Evolutionary conservation across 2,797 vertebrate genomes (phyloP).

Genomic region (Staurois parvus): DNA sequence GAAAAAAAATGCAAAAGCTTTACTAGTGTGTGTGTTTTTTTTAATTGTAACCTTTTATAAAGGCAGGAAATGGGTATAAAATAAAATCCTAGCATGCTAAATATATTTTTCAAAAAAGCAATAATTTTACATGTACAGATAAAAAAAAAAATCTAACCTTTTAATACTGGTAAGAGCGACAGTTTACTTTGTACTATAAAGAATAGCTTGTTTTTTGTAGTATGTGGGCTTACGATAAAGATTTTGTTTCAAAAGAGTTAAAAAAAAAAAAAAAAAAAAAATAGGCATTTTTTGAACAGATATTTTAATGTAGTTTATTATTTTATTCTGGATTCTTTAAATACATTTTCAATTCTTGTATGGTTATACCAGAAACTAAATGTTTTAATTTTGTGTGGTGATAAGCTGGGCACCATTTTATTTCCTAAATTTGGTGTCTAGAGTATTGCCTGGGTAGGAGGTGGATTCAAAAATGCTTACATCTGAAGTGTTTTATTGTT

Average conservation of each 20-base stretch:
- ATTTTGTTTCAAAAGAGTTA: constrained; percentile 69
- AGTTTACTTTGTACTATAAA: constrained; percentile 81
- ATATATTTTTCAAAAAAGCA: constrained; percentile 87
- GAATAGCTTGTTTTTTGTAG: constrained; percentile 75
- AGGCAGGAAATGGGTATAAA: constrained; percentile 78
- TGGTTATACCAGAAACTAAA: neutral
- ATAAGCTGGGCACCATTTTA: neutral
- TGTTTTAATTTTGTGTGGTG: neutral
- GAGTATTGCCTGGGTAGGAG: constrained; percentile 30
- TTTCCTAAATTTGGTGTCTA: neutral
- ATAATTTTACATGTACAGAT: constrained; percentile 88
- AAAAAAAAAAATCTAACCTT: constrained; percentile 76
- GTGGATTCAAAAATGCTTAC: neutral
- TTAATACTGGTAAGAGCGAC: constrained; percentile 80
- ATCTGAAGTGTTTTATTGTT: constrained; percentile 63
- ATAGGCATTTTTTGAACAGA: constrained; percentile 67
- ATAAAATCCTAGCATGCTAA: constrained; percentile 78
- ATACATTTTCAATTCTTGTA: constrained; percentile 73
- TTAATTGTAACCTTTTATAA: constrained; percentile 83
- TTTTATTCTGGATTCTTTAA: constrained; percentile 74
- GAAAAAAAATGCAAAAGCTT: constrained; percentile 79
- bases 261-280: constrained; percentile 68
- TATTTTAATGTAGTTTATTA: constrained; percentile 74
- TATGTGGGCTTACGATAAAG: constrained; percentile 74
- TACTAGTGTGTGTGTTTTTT: constrained; percentile 78